Conservation (phyloP, 1,140 invertebrate species). For the Oncopodura yosiiana region DNA sequence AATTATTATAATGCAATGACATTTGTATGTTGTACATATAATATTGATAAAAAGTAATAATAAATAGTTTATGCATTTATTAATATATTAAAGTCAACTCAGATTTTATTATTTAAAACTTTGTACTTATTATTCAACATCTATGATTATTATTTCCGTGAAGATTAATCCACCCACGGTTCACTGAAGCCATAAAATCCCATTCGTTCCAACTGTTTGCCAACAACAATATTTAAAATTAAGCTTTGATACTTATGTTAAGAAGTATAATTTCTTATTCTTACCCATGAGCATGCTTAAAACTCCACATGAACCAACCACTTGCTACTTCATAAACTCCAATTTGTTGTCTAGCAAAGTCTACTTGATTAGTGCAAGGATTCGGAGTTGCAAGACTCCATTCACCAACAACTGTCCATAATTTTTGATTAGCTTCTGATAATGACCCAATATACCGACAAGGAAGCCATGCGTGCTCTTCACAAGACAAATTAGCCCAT, state of each 20-base stretch:
- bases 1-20: too few species aligned
- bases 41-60: too few species aligned
- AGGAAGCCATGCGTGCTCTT: constrained; percentile 15
- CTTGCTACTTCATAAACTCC: constrained; percentile 21
- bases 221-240: too few species aligned
- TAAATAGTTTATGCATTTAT: too few species aligned
- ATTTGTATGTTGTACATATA: too few species aligned
- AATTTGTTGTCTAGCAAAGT: constrained; percentile 28
- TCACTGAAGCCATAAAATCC: constrained; percentile 8
- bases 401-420: constrained; percentile 33
- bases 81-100: too few species aligned
- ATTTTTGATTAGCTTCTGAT: constrained; percentile 17
- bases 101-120: too few species aligned
- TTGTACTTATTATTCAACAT: constrained; percentile 8
- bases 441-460: constrained; percentile 7
- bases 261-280: too few species aligned
- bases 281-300: constrained; percentile 19
- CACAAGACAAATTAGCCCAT: constrained; percentile 15
- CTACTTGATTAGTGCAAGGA: constrained; percentile 9
- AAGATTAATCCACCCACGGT: constrained; percentile 18
- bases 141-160: background rate
- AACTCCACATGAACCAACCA: constrained; percentile 30
- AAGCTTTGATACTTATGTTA: too few species aligned
- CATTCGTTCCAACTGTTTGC: constrained; percentile 29
- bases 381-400: constrained; percentile 26